Evolutionary conservation across 2,113 vertebrate species (phyloP), one percentile per base, ranked within the genome.

Genomic region (Gobio gobio): DNA sequence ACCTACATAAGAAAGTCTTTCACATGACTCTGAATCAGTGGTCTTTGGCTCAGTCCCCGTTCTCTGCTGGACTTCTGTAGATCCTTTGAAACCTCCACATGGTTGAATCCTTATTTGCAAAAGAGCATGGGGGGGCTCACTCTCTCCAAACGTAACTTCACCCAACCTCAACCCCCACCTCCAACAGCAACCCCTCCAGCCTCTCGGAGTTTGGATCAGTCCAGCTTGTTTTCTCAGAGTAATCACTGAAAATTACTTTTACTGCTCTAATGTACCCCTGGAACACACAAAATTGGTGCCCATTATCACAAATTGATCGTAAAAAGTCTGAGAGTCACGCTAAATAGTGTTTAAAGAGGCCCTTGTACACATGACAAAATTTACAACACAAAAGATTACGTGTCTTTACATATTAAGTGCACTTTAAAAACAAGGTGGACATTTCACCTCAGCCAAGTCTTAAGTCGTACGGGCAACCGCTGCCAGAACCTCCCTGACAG

Each of bases 91-190:
- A 83, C 85, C 75, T 82, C 82, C 63, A 78, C 85, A 82, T 72
- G 84, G 83, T 89, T 72, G 72, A 84, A 59, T 83, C 90, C 88
- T 87, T 92, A 91, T 93, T 94, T 95, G 91, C 90, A 87, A 89
- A 91, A 88, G 86, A 86, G 78, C 75, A 10, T 40, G 79, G 76
- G 85, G 40, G 76, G 47, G 56, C 76, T 85, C 74, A 59, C 78
- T 88, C 80, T 87, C 86, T 85, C 72, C 75, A 85, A 86, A 82
- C 36, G 16, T 78, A 78, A 82, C 54, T 74, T 63, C 78, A 81
- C 33, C 40, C 73, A 78, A 77, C 47, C 63, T 29, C 61, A 74
- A 59, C 29, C 43, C 78, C 74, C 78, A 40, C 74, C 16, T 36
- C 29, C 61, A n/a, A 40, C 51, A 33, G 51, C 33, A 56, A 24